These are phyloP conservation scores for Cossypha niveicapilla DNA, from an alignment of 2,797 vertebrate genomes.

Conservation along the genomic window DNA sequence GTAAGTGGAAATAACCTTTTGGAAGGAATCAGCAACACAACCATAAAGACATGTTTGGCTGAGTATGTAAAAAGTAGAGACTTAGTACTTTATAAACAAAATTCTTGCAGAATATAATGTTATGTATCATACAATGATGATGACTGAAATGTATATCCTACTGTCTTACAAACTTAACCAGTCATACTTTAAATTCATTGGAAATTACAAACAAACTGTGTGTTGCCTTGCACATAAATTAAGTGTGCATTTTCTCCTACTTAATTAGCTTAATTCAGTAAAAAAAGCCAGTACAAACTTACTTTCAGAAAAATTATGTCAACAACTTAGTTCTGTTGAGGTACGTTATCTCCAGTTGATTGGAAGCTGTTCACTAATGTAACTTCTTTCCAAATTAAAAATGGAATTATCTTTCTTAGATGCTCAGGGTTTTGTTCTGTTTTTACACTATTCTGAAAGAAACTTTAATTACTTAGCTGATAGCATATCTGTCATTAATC, in stretches of 20 bases:
- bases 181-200: background rate
- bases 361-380: background rate
- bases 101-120: background rate
- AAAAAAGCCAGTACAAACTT: background rate
- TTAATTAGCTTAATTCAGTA: background rate
- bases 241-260: background rate
- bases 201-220: background rate
- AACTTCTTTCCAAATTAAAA: conserved; percentile 14
- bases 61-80: background rate
- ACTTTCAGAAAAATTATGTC: background rate
- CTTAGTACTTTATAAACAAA: background rate
- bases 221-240: background rate
- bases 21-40: background rate
- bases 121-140: background rate
- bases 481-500: conserved; percentile 29
- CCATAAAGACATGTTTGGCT: background rate
- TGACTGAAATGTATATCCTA: background rate
- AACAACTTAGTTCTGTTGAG: background rate
- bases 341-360: background rate
- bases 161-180: background rate
- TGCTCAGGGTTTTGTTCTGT: background rate
- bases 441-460: conserved; percentile 8
- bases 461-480: conserved; percentile 30
- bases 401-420: background rate
- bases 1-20: background rate